Base-by-base conservation (phyloP, 2,797 vertebrate species). In the Halcyon chelicuti region DNA sequence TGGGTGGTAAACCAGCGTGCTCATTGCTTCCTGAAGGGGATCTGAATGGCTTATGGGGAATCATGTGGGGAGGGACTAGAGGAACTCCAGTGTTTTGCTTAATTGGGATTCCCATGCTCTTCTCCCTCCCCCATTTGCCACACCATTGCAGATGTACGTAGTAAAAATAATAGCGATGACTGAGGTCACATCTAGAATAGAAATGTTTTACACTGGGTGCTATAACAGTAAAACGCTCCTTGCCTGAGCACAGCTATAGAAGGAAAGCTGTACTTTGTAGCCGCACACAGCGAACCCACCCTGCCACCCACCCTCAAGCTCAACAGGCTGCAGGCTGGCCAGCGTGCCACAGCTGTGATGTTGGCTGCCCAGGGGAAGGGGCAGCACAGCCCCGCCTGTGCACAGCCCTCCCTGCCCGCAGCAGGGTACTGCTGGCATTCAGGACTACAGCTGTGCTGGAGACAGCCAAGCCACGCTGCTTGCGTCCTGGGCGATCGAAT, bases 281-380 rank as follows among this genome's bases (percentile, higher is more conserved):
- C 57, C 2, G 10, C 79, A 75, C 40, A 0, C 37, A 16, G 31
- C 0, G 9, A 88, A 37, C 31, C 31, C 57, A 47, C 37, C 57
- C 54, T 66, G 70, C n/a, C 57, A 33, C 51, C 60, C 83, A 54
- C 14, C 49, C 81, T 61, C 7, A 19, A 39, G 73, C 39, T 12
- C 62, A 40, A 11, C 31, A 49, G 25, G 18, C 54, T 72, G 55
- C 67, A 35, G n/a, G 21, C 16, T 1, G 4, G 57, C 7, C 2
- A 0, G 20, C 0, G 5, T 58, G 58, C 49, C 70, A 11, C 3
- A 3, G 29, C 44, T 35, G 0, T 22, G 9, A 17, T 26, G 22
- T 44, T 3, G 0, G 25, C 52, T 66, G 47, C 2, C 1, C 2
- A 20, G 65, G 14, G 47, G 9, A 57, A 0, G 1, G 47, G 37